Conservation (phyloP, 2,888 invertebrate genomes). For the Andrena flavipes region DNA sequence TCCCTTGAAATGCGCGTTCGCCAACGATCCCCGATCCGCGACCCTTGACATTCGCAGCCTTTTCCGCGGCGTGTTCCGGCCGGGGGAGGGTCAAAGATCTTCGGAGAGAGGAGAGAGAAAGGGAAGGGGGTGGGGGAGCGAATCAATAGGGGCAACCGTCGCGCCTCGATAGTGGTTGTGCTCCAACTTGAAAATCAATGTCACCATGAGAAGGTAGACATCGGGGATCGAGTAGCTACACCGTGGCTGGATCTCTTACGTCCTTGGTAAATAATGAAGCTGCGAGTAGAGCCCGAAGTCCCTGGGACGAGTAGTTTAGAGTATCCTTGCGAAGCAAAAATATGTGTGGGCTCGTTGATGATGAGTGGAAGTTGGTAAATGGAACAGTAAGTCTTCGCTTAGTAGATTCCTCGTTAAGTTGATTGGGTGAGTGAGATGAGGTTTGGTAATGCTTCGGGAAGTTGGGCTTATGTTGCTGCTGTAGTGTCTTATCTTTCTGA, state of each 20-base stretch:
- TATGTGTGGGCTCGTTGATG: too few species aligned
- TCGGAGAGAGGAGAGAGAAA: not conserved
- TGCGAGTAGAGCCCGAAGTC: conserved; percentile 14
- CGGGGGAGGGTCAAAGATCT: conserved; percentile 50
- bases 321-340: too few species aligned
- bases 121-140: conserved; percentile 35
- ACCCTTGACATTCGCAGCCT: conserved; percentile 53
- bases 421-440: too few species aligned
- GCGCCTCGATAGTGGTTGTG: conserved; percentile 70
- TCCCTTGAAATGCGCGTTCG: conserved; percentile 19
- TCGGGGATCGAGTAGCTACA: not conserved
- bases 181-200: conserved; percentile 69
- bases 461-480: not conserved
- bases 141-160: conserved; percentile 76
- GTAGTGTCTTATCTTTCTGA: not conserved
- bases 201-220: conserved; percentile 29
- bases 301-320: not conserved
- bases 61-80: conserved; percentile 11
- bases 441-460: not conserved
- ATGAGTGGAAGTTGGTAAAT: too few species aligned
- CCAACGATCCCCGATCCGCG: conserved; percentile 27
- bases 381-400: too few species aligned
- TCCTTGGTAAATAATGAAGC: not conserved
- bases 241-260: not conserved
- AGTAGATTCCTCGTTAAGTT: too few species aligned